Conservation (phyloP, 1,140 invertebrate genomes). For the Araneus ventricosus region DNA sequence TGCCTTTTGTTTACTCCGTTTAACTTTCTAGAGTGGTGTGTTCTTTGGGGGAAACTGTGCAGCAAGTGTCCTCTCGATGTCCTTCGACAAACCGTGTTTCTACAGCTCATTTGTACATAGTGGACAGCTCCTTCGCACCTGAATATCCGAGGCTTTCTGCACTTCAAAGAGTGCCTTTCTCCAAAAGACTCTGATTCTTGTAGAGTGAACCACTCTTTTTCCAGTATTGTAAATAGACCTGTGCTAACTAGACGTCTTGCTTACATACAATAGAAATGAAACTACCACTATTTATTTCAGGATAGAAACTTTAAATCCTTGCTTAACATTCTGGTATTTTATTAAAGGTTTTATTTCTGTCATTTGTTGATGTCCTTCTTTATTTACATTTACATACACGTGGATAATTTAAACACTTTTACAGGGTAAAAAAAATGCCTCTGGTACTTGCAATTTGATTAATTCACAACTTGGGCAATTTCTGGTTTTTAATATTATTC, state of each 20-base stretch:
- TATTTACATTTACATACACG: background rate
- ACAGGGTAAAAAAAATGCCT: too few species aligned
- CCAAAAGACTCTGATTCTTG: background rate
- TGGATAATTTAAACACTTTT: too few species aligned
- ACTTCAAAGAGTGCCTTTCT: conserved; percentile 20
- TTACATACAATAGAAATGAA: background rate
- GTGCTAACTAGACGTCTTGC: background rate
- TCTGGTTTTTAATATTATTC: too few species aligned
- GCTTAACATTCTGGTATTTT: conserved; percentile 21
- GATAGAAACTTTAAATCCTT: background rate
- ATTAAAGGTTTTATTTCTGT: conserved; percentile 26
- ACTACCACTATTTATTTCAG: background rate
- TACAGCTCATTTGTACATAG: conserved; percentile 3
- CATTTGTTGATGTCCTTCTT: background rate
- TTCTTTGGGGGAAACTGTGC: too few species aligned
- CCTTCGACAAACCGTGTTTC: background rate
- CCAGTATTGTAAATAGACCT: conserved; percentile 8
- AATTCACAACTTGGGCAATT: too few species aligned
- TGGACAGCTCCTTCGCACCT: background rate
- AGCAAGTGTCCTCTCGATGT: background rate
- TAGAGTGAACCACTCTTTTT: background rate
- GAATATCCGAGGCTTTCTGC: conserved; percentile 11
- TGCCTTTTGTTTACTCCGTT: too few species aligned
- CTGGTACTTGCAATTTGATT: too few species aligned
- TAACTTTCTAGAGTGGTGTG: too few species aligned